Evolutionary conservation across 2,888 invertebrate species (phyloP).

Genomic region (Drosophila neotestacea): DNA sequence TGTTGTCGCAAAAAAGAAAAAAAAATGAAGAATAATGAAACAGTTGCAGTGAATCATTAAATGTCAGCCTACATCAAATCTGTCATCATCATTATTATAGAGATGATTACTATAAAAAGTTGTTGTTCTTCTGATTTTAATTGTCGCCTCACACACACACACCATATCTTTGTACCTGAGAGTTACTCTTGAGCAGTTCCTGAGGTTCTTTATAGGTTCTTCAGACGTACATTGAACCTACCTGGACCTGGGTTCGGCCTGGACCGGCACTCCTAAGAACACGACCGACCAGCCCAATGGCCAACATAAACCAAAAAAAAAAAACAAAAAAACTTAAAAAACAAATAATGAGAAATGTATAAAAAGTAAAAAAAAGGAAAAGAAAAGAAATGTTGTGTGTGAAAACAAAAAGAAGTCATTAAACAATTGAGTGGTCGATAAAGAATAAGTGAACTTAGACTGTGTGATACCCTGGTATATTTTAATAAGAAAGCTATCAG

Average conservation of each 20-base stretch:
- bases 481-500: too few relatives aligned
- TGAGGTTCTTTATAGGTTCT: slow-evolving; percentile 40
- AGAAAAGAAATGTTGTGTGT: slow-evolving; percentile 18
- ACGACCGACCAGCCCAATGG: slow-evolving; percentile 19
- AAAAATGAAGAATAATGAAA: slow-evolving; percentile 2
- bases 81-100: slow-evolving; percentile 39
- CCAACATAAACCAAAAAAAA: slow-evolving; percentile 27
- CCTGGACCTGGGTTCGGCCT: slow-evolving; percentile 10
- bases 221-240: slow-evolving; percentile 66
- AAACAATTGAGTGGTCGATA: slow-evolving; percentile 24
- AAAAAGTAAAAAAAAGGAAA: slow-evolving; percentile 5
- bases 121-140: slow-evolving; percentile 10
- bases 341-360: slow-evolving; percentile 4
- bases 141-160: slow-evolving; percentile 51
- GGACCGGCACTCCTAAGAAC: slow-evolving; percentile 59
- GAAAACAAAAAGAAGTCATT: slow-evolving; percentile 30
- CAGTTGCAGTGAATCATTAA: slow-evolving; percentile 69
- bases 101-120: slow-evolving; percentile 11
- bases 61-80: slow-evolving; percentile 64
- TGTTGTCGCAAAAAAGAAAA: slow-evolving; percentile 32
- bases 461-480: neutral
- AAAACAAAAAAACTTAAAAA: neutral
- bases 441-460: neutral
- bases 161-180: slow-evolving; percentile 6
- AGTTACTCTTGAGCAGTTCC: neutral